A percentile compares a stretch with the other conserved stretches of the same genome.
phyloP scores from a whole-genome alignment of 1,140 invertebrate species.

The Akabosia matsudoensis region DNA sequence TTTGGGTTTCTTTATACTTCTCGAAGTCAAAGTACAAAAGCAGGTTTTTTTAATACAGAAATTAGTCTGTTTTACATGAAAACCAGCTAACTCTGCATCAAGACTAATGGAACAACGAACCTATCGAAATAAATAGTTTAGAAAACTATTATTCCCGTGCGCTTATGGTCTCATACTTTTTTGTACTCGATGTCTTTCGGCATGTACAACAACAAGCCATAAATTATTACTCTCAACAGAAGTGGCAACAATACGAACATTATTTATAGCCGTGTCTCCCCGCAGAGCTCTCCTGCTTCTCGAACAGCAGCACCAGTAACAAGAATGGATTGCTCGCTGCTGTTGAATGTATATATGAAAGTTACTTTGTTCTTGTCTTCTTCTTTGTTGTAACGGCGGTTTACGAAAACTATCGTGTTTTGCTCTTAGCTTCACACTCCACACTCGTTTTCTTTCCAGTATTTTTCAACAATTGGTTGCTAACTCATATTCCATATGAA shows the following conservation, averaged over 20 bases:
- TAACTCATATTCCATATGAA: not conserved
- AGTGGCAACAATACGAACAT: constrained; percentile 24
- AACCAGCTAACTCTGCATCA: too few species aligned
- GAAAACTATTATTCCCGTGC: not conserved
- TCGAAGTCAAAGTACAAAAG: too few species aligned
- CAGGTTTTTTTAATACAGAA: too few species aligned
- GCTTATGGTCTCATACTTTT: too few species aligned
- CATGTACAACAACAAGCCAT: not conserved
- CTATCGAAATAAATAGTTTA: not conserved
- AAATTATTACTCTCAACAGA: constrained; percentile 22
- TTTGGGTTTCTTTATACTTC: too few species aligned
- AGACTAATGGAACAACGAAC: too few species aligned
- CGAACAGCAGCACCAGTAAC: not conserved
- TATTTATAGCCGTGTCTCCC: constrained; percentile 21
- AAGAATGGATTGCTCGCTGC: not conserved
- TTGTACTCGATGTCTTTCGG: not conserved
- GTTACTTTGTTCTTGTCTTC: constrained; percentile 3
- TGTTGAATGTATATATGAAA: not conserved
- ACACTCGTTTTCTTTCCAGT: not conserved
- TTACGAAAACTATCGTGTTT: too few species aligned
- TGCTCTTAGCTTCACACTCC: too few species aligned
- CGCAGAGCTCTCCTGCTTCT: constrained; percentile 3
- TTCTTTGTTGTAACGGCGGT: not conserved
- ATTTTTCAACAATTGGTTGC: not conserved
- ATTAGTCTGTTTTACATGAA: too few species aligned